A percentile compares a stretch with the other conserved stretches of the same genome.
These are phyloP conservation scores for Platorchestia sp. DNA, from an alignment of 1,140 invertebrate genomes.

Conservation along the genomic window DNA sequence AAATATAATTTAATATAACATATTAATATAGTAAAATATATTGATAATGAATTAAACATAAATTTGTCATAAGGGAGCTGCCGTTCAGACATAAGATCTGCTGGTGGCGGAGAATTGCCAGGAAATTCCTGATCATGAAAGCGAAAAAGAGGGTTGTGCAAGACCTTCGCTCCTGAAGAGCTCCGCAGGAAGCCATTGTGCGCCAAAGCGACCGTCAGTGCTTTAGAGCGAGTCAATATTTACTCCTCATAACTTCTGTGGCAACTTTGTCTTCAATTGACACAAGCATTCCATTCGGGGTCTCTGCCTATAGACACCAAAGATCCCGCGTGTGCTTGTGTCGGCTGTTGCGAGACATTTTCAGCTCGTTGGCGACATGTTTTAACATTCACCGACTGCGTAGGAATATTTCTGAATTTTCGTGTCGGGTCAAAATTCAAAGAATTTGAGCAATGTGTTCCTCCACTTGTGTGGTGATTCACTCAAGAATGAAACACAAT, in stretches of 20 bases:
- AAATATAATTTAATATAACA: no score
- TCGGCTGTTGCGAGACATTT: background rate
- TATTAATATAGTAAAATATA: no score
- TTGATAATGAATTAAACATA: background rate
- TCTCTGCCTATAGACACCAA: background rate
- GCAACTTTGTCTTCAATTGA: slow-evolving; percentile 1
- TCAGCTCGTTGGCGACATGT: no score
- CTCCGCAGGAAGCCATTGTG: background rate
- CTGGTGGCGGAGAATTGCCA: background rate
- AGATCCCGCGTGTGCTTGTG: background rate
- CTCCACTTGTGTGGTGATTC: no score
- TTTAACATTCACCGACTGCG: background rate
- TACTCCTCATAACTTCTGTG: background rate
- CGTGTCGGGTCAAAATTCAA: no score
- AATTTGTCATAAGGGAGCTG: background rate
- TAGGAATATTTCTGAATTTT: background rate
- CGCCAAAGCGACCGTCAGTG: background rate
- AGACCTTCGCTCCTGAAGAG: background rate
- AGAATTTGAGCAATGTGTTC: no score
- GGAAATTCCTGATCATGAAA: background rate
- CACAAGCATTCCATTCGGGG: background rate
- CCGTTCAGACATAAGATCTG: background rate
- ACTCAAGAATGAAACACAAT: no score
- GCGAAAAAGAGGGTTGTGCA: background rate
- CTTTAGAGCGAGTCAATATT: slow-evolving; percentile 1